phyloP scores from a whole-genome alignment of 2,797 vertebrate genomes.

The Channa striata region DNA sequence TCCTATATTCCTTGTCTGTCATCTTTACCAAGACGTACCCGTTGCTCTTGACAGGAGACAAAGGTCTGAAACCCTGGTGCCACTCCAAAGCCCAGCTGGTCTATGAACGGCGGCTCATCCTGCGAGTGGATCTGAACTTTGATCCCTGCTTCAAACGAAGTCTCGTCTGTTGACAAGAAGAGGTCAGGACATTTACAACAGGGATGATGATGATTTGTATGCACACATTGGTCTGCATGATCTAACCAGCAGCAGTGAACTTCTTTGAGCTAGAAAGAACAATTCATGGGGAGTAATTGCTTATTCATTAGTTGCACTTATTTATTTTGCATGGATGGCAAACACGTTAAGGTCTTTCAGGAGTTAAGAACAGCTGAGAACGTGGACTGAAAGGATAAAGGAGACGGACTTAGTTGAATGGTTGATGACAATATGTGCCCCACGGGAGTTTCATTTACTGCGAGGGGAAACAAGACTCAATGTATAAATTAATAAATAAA shows the following conservation, averaged over 20 bases:
- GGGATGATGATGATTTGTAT: slow-evolving; percentile 50
- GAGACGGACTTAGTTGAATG: slow-evolving; percentile 30
- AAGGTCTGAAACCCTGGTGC: slow-evolving; percentile 99
- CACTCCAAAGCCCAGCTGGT: slow-evolving; percentile 98
- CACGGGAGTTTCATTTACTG: slow-evolving; percentile 54
- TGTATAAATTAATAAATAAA: slow-evolving; percentile 75
- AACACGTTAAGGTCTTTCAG: slow-evolving; percentile 11
- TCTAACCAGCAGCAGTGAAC: slow-evolving; percentile 17
- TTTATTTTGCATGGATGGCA: slow-evolving; percentile 11
- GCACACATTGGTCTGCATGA: slow-evolving; percentile 27
- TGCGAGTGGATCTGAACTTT: slow-evolving; percentile 99
- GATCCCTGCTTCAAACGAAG: slow-evolving; percentile 97
- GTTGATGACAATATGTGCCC: slow-evolving; percentile 19
- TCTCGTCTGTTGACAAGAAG: slow-evolving; percentile 89
- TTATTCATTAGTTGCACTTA: slow-evolving; percentile 25
- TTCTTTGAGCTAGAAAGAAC: neutral
- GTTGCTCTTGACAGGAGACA: slow-evolving; percentile 98
- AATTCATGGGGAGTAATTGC: neutral
- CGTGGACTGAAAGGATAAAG: slow-evolving; percentile 39
- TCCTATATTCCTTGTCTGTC: neutral
- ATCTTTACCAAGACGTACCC: slow-evolving; percentile 84
- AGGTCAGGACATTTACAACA: slow-evolving; percentile 52
- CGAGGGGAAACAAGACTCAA: slow-evolving; percentile 43
- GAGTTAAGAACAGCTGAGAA: slow-evolving; percentile 29
- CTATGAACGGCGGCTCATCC: slow-evolving; percentile 96